Percentiles rank a stretch among this genome's conserved stretches.
These are phyloP conservation scores for Meteorus colon DNA, from an alignment of 2,888 invertebrate genomes.

Conservation along the genomic window DNA sequence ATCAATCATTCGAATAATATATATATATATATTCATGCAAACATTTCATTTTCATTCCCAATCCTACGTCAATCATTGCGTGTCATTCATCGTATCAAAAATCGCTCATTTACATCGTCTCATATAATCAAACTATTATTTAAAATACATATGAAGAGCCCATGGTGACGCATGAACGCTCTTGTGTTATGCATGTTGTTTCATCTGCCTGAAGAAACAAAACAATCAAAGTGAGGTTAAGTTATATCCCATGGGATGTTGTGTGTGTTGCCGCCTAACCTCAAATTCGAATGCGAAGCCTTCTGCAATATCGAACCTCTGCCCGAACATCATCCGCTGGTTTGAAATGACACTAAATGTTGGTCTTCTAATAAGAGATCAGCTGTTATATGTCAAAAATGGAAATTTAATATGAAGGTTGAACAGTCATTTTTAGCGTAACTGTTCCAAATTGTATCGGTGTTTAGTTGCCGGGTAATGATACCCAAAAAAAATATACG, in stretches of 20 bases:
- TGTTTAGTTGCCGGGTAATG: not conserved
- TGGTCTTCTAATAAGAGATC: conserved; percentile 27
- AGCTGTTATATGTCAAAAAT: conserved; percentile 53
- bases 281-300: not conserved
- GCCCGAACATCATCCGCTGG: not conserved
- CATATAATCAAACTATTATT: conserved; percentile 8
- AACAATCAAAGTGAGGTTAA: conserved; percentile 13
- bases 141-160: not conserved
- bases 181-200: no score
- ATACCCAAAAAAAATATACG: not conserved
- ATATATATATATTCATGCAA: not conserved
- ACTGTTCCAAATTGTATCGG: not conserved
- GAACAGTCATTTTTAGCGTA: not conserved
- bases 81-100: no score
- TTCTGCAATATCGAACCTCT: conserved; percentile 27
- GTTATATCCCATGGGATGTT: not conserved
- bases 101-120: conserved; percentile 15
- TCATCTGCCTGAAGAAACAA: not conserved
- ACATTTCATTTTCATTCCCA: not conserved
- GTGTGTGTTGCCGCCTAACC: not conserved
- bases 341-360: not conserved
- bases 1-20: not conserved
- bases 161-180: not conserved
- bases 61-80: not conserved
- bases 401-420: conserved; percentile 24